A percentile compares a stretch with the other conserved stretches of the same genome.
Conservation (phyloP, 2,888 invertebrate genomes). For the Hemicrepidius hirtus region DNA sequence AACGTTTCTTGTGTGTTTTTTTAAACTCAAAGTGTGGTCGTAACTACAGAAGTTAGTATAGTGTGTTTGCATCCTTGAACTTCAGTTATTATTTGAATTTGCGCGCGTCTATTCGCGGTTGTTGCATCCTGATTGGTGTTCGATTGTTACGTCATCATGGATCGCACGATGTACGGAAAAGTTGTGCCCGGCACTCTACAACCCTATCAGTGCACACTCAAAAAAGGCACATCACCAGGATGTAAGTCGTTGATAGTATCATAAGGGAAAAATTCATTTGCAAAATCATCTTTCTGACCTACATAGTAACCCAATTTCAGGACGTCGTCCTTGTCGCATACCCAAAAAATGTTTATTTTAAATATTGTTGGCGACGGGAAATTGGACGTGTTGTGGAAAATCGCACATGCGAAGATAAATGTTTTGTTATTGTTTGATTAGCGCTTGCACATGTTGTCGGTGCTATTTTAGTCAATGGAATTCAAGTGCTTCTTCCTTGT, state of each 20-base stretch:
- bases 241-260: slow-evolving; percentile 78
- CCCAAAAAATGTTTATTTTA: neutral
- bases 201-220: slow-evolving; percentile 89
- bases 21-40: neutral
- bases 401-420: neutral
- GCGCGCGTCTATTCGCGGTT: slow-evolving; percentile 57
- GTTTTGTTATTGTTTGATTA: neutral
- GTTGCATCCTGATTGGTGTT: slow-evolving; percentile 53
- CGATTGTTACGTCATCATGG: slow-evolving; percentile 77
- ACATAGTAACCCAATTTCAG: slow-evolving; percentile 18
- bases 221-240: slow-evolving; percentile 89
- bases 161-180: slow-evolving; percentile 94
- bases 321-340: slow-evolving; percentile 27
- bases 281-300: neutral
- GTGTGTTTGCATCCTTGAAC: slow-evolving; percentile 23
- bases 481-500: slow-evolving; percentile 26
- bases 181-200: slow-evolving; percentile 89
- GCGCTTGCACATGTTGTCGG: slow-evolving; percentile 15
- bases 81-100: slow-evolving; percentile 17
- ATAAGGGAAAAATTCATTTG: neutral
- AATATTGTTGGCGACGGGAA: slow-evolving; percentile 5
- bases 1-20: slow-evolving; percentile 22
- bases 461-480: slow-evolving; percentile 30
- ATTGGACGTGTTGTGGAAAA: neutral
- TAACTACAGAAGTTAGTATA: neutral